Conservation (phyloP, 2,888 invertebrate genomes). For the Andrena trimmerana region DNA sequence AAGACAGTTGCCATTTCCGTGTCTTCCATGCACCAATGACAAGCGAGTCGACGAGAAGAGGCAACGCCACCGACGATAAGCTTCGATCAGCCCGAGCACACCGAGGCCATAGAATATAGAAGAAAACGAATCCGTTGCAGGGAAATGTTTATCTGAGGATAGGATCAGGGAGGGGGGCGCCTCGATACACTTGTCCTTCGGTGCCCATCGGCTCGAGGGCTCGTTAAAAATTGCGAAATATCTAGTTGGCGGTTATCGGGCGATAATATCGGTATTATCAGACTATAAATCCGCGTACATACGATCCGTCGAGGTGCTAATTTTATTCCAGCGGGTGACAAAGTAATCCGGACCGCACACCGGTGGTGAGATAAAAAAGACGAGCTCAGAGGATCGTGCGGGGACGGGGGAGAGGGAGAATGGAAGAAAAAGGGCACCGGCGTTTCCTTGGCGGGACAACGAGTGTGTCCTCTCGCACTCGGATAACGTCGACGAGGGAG, state of each 20-base stretch:
- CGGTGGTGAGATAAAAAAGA: constrained; percentile 59
- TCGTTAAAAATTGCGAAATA: constrained; percentile 36
- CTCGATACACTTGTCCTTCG: constrained; percentile 15
- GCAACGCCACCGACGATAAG: constrained; percentile 5
- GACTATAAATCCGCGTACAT: constrained; percentile 46
- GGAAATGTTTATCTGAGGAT: constrained; percentile 22
- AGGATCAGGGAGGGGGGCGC: constrained; percentile 4
- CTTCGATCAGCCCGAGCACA: background rate
- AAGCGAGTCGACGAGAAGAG: background rate
- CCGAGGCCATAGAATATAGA: constrained; percentile 1
- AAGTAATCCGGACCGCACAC: constrained; percentile 70
- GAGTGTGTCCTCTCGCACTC: constrained; percentile 47
- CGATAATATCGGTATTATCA: constrained; percentile 60
- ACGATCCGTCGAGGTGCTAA: constrained; percentile 46
- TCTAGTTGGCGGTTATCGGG: constrained; percentile 37
- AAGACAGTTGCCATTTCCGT: no score
- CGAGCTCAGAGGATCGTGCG: background rate
- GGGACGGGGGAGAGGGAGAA: background rate
- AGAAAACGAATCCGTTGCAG: constrained; percentile 15
- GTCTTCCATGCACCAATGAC: background rate
- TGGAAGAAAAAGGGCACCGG: constrained; percentile 14
- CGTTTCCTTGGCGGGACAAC: constrained; percentile 35
- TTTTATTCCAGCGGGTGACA: constrained; percentile 63
- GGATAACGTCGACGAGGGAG: constrained; percentile 72
- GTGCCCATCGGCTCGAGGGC: background rate